phyloP scores from a whole-genome alignment of 2,888 invertebrate genomes.

The Zelleria hepariella region DNA sequence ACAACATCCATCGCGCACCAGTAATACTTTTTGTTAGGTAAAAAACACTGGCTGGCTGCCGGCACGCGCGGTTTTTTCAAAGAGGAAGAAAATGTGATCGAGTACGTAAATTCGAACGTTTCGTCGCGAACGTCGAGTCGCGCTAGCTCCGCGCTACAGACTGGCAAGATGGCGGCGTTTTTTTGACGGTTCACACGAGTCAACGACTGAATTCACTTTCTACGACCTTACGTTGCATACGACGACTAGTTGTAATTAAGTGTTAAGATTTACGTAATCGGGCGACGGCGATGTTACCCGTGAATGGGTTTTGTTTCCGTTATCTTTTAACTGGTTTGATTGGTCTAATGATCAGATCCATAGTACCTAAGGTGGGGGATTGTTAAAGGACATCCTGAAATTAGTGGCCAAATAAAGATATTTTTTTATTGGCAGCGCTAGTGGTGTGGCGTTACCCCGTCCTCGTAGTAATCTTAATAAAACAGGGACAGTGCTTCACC shows the following conservation, averaged over 20 bases:
- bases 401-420: no score
- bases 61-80: conserved; percentile 40
- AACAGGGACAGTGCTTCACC: no score
- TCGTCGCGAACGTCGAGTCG: conserved; percentile 59
- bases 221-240: conserved; percentile 68
- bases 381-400: no score
- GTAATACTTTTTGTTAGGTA: conserved; percentile 28
- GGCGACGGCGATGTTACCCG: conserved; percentile 29
- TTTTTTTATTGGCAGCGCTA: no score
- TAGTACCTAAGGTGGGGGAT: no score
- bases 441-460: no score
- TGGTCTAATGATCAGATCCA: no score
- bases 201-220: conserved; percentile 59
- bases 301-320: neutral
- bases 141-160: conserved; percentile 59
- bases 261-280: conserved; percentile 64
- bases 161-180: conserved; percentile 67
- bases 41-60: conserved; percentile 34
- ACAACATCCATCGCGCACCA: conserved; percentile 27
- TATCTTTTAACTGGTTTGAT: neutral
- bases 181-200: conserved; percentile 70
- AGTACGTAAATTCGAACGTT: conserved; percentile 42
- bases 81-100: conserved; percentile 20
- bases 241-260: conserved; percentile 49
- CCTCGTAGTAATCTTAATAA: no score